Evolutionary conservation across 2,797 vertebrate species (phyloP), one percentile per base, ranked within the genome.

Genomic region (Margarornis squamiger): DNA sequence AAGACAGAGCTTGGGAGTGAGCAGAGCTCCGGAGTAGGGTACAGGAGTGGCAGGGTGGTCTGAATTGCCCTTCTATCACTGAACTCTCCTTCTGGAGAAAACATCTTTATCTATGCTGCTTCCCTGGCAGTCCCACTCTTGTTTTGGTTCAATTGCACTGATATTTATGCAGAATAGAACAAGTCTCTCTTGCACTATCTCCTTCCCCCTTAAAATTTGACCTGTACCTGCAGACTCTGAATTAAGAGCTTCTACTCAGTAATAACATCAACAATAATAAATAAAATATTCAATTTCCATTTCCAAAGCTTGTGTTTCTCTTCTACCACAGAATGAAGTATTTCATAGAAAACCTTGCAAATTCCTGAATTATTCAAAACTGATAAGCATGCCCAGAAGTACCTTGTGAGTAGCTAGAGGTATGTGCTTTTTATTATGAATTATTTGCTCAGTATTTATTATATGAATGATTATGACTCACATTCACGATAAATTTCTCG

Each of bases 331-430:
- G 61, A 86, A 66, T 62, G 1, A 79, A 77, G 14, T 71, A 83
- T 80, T 92, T 90, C 0, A 36, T 10, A 57, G 52, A 77, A 87
- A 86, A 45, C 15, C 41, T 88, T 51, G 36, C 22, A 62, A 84
- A 84, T 75, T 81, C 46, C 61, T 78, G 46, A 75, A 93, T 94
- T 88, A 86, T 80, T 90, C 71, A 94, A 76, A 90, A 66, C 41
- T 22, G 27, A 20, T 14, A 51, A 51, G 51, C 58, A 54, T 72
- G 67, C 87, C 81, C 51, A 49, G 71, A 79, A 89, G 63, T 88
- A 85, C 55, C 63, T 70, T 68, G 30, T 76, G 58, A 76, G 17
- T 91, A 87, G 55, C 72, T 85, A 90, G 83, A 88, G 54, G 49
- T 81, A 68, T 85, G 39, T 62, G 30, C 55, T 87, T 87, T 71